Base-by-base conservation (phyloP, 2,797 vertebrate genomes). In the Thalassophryne amazonica region DNA sequence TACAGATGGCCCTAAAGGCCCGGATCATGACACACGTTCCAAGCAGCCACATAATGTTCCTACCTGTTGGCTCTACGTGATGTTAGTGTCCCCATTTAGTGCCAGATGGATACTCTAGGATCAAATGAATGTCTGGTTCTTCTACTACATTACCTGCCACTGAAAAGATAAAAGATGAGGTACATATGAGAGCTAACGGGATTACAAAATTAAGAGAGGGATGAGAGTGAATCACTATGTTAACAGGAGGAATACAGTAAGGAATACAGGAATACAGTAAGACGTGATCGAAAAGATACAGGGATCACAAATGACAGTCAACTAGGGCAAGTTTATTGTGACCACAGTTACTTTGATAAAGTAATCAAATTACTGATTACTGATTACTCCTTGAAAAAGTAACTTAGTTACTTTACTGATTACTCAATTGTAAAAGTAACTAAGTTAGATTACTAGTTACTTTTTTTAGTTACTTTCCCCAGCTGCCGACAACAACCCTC, bases 61-160 rank as follows among this genome's bases (percentile, higher is more conserved):
- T 28, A 93, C 93, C 93, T 91, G 81, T 94, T 94, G 32, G 92
- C 92, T 72, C 93, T 87, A 19, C 84, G 81, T 11, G 93, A 90
- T 1, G 85, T 88, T 91, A 90, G 2, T 46, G 72, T 0, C 91
- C 91, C 93, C 92, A 94, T 36, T 50, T 80, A 6, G 89, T 84
- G 10, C 92, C 92, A 33, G 89, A 76, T n/a, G 92, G 88, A 77
- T 93, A 94, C 76, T 93, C 92, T 49, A 94, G 57, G 72, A 94
- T 91, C 51, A 93, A 76, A 52, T 93, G 92, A 47, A 93, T 93
- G 57, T 94, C 92, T 40, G 90, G 91, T 63, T 94, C 91, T 15
- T 91, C 88, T 34, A 93, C 56, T 1, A 70, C 64, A 33, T 91
- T 88, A 34, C 92, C 92, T 55, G 89, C 90, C 81, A 94, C 93